Conservation (phyloP, 2,113 vertebrate genomes). For the Gymnorhina tibicen region DNA sequence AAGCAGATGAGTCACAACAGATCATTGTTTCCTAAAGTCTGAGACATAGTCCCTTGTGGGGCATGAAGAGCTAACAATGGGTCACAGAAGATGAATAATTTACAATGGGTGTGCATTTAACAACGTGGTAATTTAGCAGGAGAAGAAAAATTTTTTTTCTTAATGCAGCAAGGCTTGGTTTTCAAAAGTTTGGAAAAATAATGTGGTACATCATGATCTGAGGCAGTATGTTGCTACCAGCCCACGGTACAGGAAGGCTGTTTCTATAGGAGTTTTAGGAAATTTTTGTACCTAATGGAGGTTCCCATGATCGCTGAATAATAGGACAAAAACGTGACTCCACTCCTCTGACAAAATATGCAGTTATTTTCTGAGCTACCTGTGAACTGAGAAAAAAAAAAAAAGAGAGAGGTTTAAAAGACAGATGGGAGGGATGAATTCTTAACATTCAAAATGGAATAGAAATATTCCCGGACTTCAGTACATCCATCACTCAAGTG, state of each 20-base stretch:
- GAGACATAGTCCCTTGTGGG: not conserved
- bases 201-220: not conserved
- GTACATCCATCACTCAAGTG: not conserved
- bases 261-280: not conserved
- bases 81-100: not conserved
- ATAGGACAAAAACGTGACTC: not conserved
- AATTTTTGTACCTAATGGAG: not conserved
- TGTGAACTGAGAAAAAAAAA: not conserved
- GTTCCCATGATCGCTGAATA: not conserved
- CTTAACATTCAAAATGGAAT: not conserved
- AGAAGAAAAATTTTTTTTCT: not conserved
- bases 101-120: not conserved
- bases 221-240: not conserved
- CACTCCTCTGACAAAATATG: not conserved
- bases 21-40: conserved; percentile 17
- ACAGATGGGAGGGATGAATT: not conserved
- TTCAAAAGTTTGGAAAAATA: not conserved
- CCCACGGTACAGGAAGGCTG: not conserved
- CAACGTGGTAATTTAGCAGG: not conserved
- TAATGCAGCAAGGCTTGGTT: not conserved
- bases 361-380: not conserved
- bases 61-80: not conserved
- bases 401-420: not conserved
- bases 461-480: not conserved
- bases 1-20: not conserved